Evolutionary conservation across 2,113 vertebrate genomes (phyloP), one percentile per base, ranked within the genome.

Genomic region (Corydoras maculifer): DNA sequence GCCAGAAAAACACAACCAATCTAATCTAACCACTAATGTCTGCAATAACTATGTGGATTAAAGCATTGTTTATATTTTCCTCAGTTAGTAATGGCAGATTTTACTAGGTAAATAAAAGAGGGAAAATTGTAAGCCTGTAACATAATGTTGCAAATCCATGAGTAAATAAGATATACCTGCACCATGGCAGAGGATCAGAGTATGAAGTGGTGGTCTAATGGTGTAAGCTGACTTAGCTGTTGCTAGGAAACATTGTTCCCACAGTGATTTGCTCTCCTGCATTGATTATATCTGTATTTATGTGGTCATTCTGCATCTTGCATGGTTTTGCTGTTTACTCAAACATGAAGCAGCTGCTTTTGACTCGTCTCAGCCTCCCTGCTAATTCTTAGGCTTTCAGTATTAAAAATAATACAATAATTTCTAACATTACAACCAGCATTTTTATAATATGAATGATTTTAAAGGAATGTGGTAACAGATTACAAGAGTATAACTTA

Each of bases 201-300:
- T 65, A 15, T 62, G 55, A 65, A 74, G 35, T 18, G 15, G 13
- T 67, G 63, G 30, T 66, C 58, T 69, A 32, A 18, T 29, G 15
- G 55, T 14, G 9, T 62, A 54, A 73, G 68, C 68, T 30, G 32
- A 53, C 25, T 30, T 61, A 31, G n/a, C 48, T 74, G 72, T 63
- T 66, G 71, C 67, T 62, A 74, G 71, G 62, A 77, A 61, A 74
- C 63, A 57, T 67, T 6, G 49, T 62, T 74, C 63, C 54, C 64
- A 77, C 57, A 55, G 60, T 29, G 14, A 62, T 63, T 48, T 74
- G 43, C 63, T 58, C 49, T 58, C 18, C 48, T 58, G n/a, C 35
- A 50, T 15, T 67, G 53, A 13, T 62, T 62, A 58, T 0, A 58
- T 32, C 18, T 58, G 4, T 50, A 49, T 12, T 55, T 35, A 55